Evolutionary conservation across 2,797 vertebrate genomes (phyloP).

Genomic region (Labroides dimidiatus): DNA sequence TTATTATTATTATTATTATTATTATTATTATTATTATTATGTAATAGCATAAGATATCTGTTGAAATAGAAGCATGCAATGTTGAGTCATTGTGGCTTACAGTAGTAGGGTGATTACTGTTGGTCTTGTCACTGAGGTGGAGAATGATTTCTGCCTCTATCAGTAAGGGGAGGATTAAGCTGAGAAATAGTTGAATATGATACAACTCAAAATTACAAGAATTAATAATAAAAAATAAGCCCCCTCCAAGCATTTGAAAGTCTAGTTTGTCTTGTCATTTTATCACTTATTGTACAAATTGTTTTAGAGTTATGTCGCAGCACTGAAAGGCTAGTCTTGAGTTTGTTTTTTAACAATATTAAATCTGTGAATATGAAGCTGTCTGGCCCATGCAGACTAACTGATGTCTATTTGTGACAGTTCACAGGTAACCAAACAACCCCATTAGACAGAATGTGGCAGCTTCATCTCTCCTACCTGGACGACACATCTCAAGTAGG

Average conservation of each 20-base stretch:
- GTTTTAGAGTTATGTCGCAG: too few relatives aligned
- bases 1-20: too few relatives aligned
- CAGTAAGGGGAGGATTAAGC: background rate
- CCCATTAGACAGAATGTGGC: background rate
- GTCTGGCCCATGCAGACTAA: background rate
- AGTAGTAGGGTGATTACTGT: too few relatives aligned
- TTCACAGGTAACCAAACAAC: background rate
- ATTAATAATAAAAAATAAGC: too few relatives aligned
- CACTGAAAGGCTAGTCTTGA: too few relatives aligned
- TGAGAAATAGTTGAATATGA: background rate
- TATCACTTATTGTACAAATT: too few relatives aligned
- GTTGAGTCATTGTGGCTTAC: too few relatives aligned
- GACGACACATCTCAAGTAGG: background rate
- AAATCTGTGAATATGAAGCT: too few relatives aligned
- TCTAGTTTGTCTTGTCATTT: background rate
- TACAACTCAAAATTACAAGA: background rate
- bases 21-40: too few relatives aligned
- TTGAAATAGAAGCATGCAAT: too few relatives aligned
- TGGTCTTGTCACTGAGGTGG: slow-evolving; percentile 10
- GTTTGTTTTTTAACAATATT: too few relatives aligned
- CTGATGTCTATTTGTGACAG: background rate
- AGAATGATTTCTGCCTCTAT: background rate
- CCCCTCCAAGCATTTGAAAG: background rate
- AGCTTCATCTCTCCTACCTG: background rate
- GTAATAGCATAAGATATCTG: too few relatives aligned